A percentile compares a stretch with the other conserved stretches of the same genome.
Conservation (phyloP, 1,140 invertebrate species). For the Melipona quadrifasciata region DNA sequence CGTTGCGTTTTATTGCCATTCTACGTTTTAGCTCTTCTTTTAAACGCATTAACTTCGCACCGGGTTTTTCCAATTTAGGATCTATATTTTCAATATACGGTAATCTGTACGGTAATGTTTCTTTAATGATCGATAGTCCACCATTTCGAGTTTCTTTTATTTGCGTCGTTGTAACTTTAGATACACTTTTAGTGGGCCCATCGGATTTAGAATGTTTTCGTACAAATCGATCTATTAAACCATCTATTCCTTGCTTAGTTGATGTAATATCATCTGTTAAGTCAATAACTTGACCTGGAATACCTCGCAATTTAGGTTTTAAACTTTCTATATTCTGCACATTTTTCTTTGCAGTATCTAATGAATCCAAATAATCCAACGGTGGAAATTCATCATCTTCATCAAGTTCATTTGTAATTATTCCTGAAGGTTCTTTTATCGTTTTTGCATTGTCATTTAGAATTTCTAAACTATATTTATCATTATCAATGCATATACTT, state of each 20-base stretch:
- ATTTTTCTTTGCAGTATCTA: conserved; percentile 42
- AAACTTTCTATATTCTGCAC: conserved; percentile 60
- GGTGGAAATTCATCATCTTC: conserved; percentile 43
- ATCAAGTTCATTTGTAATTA: conserved; percentile 1
- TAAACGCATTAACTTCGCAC: conserved; percentile 83
- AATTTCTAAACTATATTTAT: neutral
- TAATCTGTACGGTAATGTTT: conserved; percentile 74
- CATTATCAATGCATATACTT: neutral
- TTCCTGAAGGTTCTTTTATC: conserved; percentile 8
- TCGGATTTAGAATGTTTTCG: conserved; percentile 81
- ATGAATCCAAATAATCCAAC: neutral
- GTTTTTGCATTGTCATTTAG: conserved; percentile 7
- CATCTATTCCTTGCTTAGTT: conserved; percentile 80
- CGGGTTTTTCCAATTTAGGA: conserved; percentile 82
- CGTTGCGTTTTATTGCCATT: conserved; percentile 84
- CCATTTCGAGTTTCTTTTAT: conserved; percentile 76
- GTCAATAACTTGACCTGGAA: conserved; percentile 84
- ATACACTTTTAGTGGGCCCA: conserved; percentile 78
- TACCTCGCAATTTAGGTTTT: conserved; percentile 83
- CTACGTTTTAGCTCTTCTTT: conserved; percentile 85
- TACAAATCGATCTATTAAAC: conserved; percentile 84
- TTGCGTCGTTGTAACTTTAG: conserved; percentile 77
- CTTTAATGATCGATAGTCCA: conserved; percentile 54
- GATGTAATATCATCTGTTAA: conserved; percentile 79
- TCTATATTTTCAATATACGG: conserved; percentile 64